A percentile compares a stretch with the other conserved stretches of the same genome.
These are phyloP conservation scores for Neocrepidodera transversa DNA, from an alignment of 2,888 invertebrate genomes.

Conservation along the genomic window DNA sequence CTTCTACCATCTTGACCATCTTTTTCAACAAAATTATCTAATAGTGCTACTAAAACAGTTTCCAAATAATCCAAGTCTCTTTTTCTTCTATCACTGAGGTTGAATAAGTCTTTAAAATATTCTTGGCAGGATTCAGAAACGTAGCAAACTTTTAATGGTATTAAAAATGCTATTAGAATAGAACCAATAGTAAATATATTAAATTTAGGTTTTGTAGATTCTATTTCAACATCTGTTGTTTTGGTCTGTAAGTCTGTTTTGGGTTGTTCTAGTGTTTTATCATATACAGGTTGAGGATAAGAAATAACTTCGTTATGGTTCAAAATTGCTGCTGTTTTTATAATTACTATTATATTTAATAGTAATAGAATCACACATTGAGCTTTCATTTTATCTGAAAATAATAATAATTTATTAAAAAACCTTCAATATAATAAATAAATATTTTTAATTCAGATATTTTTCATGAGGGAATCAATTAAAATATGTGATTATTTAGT, in stretches of 20 bases:
- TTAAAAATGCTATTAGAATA: conserved; percentile 6
- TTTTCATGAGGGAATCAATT: too few species aligned
- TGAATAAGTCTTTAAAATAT: conserved; percentile 1
- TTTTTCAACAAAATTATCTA: conserved; percentile 32
- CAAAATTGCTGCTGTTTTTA: conserved; percentile 1
- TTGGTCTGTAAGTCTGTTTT: not conserved
- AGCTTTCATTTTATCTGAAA: not conserved
- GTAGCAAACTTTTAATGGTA: conserved; percentile 16
- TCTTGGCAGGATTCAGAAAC: conserved; percentile 18
- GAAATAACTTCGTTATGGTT: not conserved
- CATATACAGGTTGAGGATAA: not conserved
- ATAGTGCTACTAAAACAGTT: conserved; percentile 24
- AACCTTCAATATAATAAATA: too few species aligned
- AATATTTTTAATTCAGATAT: too few species aligned
- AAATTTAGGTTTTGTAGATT: conserved; percentile 3
- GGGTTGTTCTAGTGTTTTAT: not conserved
- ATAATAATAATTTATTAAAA: too few species aligned
- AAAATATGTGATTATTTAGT: too few species aligned
- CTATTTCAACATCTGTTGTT: not conserved
- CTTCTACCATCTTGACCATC: conserved; percentile 6
- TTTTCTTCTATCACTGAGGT: conserved; percentile 18
- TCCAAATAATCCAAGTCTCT: conserved; percentile 28
- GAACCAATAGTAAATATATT: conserved; percentile 10
- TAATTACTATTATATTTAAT: not conserved
- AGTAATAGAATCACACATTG: not conserved